Evolutionary conservation across 2,888 invertebrate genomes (phyloP), one percentile per base, ranked within the genome.

Genomic region (Andrena marginata): DNA sequence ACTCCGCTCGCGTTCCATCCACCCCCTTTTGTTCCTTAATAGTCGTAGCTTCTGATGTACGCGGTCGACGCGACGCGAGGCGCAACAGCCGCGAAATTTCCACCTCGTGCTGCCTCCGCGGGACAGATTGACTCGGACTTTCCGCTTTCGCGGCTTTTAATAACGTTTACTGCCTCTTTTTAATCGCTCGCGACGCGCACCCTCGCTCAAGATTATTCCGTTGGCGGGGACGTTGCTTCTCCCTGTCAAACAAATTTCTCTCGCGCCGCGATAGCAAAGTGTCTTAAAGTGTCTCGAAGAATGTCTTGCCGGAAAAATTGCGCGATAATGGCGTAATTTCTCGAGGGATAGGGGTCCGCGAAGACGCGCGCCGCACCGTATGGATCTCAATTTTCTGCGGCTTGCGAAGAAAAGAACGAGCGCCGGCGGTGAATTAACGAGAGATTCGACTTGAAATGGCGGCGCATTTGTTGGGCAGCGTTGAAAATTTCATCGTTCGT

Each of bases 391-490:
- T 80, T 80, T 70, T 79, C 70, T 59, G 59, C 6, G 35, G 63
- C 10, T 16, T 16, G 63, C 2, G n/a, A 67, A 29, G 60, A 33
- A n/a, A 13, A 35, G 33, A 35, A 59, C n/a, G n/a, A 2, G 26
- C 20, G 29, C 10, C 31, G 5, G 8, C 56, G 10, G 48, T 48
- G 59, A 73, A 81, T 81, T 73, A 80, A 80, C 63, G 42, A 60
- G 63, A 81, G 71, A 82, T 82, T 82, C 51, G 76, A 71, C 35
- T 1, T n/a, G 67, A 81, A 82, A 76, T 42, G 67, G 42, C 23
- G 62, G 56, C 70, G 20, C 56, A 69, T 73, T 73, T 42, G 60
- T 70, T 13, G 51, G 26, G n/a, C 56, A 16, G 48, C 56, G 59
- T n/a, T 35, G 33, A 29, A 42, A 60, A 67, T 73, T 67, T 62